Percentiles rank a stretch among this genome's conserved stretches.
Evolutionary conservation across 2,797 vertebrate species (phyloP).

Genomic region (Acomys russatus): DNA sequence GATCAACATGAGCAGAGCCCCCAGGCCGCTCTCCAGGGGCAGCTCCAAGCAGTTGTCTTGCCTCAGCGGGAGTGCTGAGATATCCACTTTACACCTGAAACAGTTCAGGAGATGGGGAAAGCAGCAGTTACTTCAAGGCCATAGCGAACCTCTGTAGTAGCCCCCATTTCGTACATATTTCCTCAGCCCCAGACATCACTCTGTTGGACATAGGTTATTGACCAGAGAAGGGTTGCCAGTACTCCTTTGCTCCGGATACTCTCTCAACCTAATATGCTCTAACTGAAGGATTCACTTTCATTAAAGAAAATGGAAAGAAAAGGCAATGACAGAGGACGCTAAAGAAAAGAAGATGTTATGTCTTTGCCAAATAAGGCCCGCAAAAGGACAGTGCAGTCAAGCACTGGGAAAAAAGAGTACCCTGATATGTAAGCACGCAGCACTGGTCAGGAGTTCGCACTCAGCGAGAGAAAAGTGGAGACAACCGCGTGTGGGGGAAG

Average conservation of each 20-base stretch:
- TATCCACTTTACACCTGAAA: conserved; percentile 94
- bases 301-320: conserved; percentile 48
- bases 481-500: background rate
- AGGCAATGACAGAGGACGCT: background rate
- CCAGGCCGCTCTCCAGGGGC: conserved; percentile 91
- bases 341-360: background rate
- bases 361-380: conserved; percentile 62
- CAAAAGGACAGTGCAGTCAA: background rate
- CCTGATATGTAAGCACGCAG: background rate
- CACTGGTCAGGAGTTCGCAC: background rate
- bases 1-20: conserved; percentile 92
- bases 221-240: conserved; percentile 49
- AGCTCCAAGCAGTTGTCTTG: conserved; percentile 91
- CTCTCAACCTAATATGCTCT: conserved; percentile 57
- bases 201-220: conserved; percentile 59
- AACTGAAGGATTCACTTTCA: background rate
- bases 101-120: conserved; percentile 61
- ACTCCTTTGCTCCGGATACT: background rate
- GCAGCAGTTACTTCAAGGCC: background rate
- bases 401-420: background rate
- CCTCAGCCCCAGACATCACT: conserved; percentile 70
- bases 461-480: conserved; percentile 47
- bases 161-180: background rate
- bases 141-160: background rate
- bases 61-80: conserved; percentile 89